Evolutionary conservation across 2,113 vertebrate species (phyloP), one percentile per base, ranked within the genome.

Genomic region (Orycteropus afer): DNA sequence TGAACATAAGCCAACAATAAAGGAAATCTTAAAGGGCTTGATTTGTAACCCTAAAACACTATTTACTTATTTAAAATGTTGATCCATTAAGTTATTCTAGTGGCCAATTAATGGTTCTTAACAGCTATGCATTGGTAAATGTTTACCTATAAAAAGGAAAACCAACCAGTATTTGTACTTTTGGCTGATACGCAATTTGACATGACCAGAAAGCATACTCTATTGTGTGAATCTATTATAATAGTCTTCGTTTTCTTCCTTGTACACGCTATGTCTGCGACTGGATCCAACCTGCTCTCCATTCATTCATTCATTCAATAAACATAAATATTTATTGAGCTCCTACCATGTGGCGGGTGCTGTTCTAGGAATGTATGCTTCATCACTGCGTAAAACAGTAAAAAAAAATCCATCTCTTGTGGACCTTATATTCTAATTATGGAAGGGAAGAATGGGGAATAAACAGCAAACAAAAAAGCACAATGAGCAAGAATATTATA

Each of bases 151-250:
- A 42, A 95, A n/a, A 1, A 49, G 32, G 20, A 47, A 59, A 61
- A 69, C 40, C 15, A 5, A 55, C 22, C 17, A 0, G 34, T 22
- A 1, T 14, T 2, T 20, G 9, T 1, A 55, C 53, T n/a, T 53
- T 40, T 27, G 18, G 40, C 3, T 34, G 20, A 77, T 49, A 45
- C 0, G 1, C 27, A 40, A 18, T 8, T 32, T 18, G 42, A 40
- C 0, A 8, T 0, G 25, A 34, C 1, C 22, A 40, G 81, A 82
- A 12, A 40, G 1, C 49, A 53, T 1, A 3, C 17, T 25, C 14
- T 65, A n/a, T 1, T 27, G 13, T 86, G 2, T 0, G 2, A 25
- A 20, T 61, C 49, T 27, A 34, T 0, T 27, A 34, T 0, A 29
- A 42, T 5, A 3, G 67, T 37, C 27, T 37, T n/a, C 17, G 2